These are phyloP conservation scores for Notoglanidium macrostoma DNA, from an alignment of 2,797 vertebrate species.

Conservation along the genomic window DNA sequence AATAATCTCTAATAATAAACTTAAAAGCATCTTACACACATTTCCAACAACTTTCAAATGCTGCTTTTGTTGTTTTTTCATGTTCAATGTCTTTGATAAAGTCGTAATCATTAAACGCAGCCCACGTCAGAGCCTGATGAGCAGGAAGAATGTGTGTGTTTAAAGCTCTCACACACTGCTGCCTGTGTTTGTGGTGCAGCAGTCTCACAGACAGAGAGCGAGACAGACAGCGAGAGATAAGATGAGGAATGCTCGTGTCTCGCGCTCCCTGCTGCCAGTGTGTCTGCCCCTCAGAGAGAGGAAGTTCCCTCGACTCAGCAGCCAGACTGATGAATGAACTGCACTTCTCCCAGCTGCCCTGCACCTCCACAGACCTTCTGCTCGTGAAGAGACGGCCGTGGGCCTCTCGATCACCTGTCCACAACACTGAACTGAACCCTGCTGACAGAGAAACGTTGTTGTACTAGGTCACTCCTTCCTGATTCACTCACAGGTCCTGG, in stretches of 20 bases:
- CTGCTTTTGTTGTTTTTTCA: not conserved
- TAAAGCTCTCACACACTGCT: not conserved
- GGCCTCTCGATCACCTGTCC: not conserved
- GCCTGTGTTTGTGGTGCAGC: not conserved
- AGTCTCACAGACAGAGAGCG: too few relatives aligned
- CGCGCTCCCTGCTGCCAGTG: slow-evolving; percentile 34
- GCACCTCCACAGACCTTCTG: slow-evolving; percentile 34
- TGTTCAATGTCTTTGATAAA: not conserved
- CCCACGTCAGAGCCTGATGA: not conserved
- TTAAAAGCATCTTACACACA: not conserved
- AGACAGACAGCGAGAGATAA: slow-evolving; percentile 42
- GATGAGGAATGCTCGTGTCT: slow-evolving; percentile 37
- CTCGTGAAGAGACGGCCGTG: not conserved
- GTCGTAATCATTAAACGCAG: not conserved
- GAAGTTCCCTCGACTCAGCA: slow-evolving; percentile 32
- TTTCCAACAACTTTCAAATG: not conserved
- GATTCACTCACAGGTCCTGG: not conserved
- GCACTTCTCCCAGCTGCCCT: slow-evolving; percentile 25
- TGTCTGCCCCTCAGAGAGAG: slow-evolving; percentile 33
- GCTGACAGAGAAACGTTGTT: not conserved
- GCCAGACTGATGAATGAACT: slow-evolving; percentile 40
- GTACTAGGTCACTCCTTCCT: not conserved
- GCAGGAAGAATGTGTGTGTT: slow-evolving; percentile 1
- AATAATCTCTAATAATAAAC: not conserved
- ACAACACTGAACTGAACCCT: not conserved